These are phyloP conservation scores for Dicerorhinus sumatrensis DNA, from an alignment of 2,113 vertebrate species.

Conservation along the genomic window DNA sequence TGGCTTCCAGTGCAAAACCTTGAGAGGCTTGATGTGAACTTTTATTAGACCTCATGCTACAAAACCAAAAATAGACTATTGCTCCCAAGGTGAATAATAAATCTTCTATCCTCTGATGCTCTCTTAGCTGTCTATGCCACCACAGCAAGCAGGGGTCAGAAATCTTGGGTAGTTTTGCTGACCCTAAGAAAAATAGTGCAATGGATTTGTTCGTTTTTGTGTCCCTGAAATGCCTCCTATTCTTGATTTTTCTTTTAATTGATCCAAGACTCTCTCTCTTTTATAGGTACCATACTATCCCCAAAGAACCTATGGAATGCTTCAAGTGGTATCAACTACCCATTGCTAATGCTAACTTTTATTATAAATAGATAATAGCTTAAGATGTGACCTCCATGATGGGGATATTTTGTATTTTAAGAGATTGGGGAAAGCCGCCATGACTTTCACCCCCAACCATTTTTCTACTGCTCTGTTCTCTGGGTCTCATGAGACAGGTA, in stretches of 20 bases:
- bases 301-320: background rate
- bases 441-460: background rate
- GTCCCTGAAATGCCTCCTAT: background rate
- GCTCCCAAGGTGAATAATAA: background rate
- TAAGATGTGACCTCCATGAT: background rate
- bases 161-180: background rate
- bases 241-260: background rate
- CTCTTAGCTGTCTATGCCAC: no score
- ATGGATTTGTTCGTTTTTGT: background rate
- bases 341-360: background rate
- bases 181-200: background rate
- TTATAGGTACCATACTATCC: background rate
- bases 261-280: background rate
- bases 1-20: background rate
- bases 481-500: background rate
- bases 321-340: background rate
- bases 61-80: background rate
- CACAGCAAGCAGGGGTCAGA: background rate
- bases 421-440: background rate
- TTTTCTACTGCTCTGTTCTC: background rate
- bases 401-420: background rate
- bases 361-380: background rate
- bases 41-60: background rate
- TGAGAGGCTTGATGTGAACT: background rate
- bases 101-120: background rate